Base-by-base conservation (phyloP, 2,113 vertebrate species). In the Suncus etruscus region DNA sequence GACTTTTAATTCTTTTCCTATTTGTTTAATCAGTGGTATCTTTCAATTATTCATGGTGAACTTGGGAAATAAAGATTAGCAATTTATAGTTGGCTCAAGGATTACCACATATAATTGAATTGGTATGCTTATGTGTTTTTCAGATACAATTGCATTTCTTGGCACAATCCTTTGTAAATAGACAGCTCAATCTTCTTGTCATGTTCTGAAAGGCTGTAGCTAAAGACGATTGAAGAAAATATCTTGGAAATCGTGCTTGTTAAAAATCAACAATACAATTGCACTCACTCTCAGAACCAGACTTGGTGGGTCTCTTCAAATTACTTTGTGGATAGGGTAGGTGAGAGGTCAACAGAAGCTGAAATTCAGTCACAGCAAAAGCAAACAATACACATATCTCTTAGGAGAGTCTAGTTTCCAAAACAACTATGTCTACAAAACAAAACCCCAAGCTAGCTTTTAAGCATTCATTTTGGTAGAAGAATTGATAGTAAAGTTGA, bases 141-240 rank as follows among this genome's bases (percentile, higher is more conserved):
- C 83, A 90, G 70, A 88, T 78, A 9, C 15, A 11, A 11, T 83
- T 83, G 24, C 48, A 58, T 74, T 83, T 78, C 87, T 93, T 65
- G 47, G 24, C 69, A 11, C 29, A 89, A 10, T 85, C 27, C 11
- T 90, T 92, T 70, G 12, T 29, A 83, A 86, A 88, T 74, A 51
- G 63, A 82, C n/a, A 58, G 72, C 63, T 92, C 31, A 76, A 45
- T 92, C 76, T 80, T 80, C 61, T 54, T 88, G 65, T 88, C 84
- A 91, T 63, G 4, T 54, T 72, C 87, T 76, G 68, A 87, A 87
- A 87, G 7, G 9, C 63, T 58, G 45, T 15, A 61, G 79, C 48
- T 75, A 74, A 73, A 70, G 22, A 69, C 39, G 78, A 63, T 31
- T 73, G 27, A 90, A 85, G n/a, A 90, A 87, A 90, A 74, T n/a